Base-by-base conservation (phyloP, 2,797 vertebrate species). In the Lycodopsis pacificus region DNA sequence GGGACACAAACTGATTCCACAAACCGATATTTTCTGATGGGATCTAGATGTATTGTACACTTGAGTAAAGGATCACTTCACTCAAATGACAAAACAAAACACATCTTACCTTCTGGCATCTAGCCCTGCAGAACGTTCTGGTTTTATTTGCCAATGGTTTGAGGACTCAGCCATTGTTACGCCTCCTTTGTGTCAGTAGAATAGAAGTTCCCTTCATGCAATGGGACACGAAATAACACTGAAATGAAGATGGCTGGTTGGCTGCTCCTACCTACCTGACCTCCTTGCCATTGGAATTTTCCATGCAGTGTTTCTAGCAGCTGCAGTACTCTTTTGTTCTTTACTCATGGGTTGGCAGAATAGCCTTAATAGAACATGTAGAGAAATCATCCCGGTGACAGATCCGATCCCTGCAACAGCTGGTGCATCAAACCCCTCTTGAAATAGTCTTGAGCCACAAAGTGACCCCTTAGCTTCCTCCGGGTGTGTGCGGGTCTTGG, bases 391-490 rank as follows among this genome's bases (percentile, higher is more conserved):
- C 19, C 19, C 19, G 40, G 20, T 57, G 20, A 65, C 32, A 46
- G 5, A 69, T 40, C 46, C 51, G 19, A 69, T 76, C 17, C 34
- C 40, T 68, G 61, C 46, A 76, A 34, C 71, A 86, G 72, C 59
- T 78, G 46, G 17, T 77, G 53, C 30, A 62, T 74, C 27, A 62
- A 65, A 71, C 40, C 34, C 1, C 59, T 69, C 65, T 44, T 83
- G 10, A 75, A 73, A 73, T 83, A 73, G 73, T 71, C 1, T 67
- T 32, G 8, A 27, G 36, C 32, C 48, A 48, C 61, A 74, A 36
- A 68, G 63, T 73, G 27, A 70, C 75, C 59, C 65, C 34, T 63
- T 64, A 44, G 32, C 11, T 58, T 71, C 25, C 46, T 65, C 20
- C 12, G 38, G 30, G 13, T n/a, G 7, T 22, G 3, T 46, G 27